phyloP scores from a whole-genome alignment of 2,113 vertebrate species.

The Muscicapa adusta region DNA sequence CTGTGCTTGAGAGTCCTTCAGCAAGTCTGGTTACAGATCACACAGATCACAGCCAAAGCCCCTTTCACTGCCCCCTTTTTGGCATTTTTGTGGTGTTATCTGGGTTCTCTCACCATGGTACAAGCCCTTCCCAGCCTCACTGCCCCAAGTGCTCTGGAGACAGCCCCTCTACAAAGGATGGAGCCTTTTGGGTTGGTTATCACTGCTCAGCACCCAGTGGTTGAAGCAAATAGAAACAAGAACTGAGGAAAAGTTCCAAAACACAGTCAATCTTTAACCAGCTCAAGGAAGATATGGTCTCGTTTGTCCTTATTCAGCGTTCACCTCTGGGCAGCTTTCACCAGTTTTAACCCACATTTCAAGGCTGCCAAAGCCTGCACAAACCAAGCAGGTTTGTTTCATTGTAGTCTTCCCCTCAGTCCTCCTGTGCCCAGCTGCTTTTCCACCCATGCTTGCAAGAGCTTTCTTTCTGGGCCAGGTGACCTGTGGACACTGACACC shows the following conservation, averaged over 20 bases:
- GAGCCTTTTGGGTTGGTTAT: not conserved
- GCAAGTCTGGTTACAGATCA: not conserved
- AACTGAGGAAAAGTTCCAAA: not conserved
- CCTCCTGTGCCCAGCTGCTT: not conserved
- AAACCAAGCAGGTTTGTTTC: not conserved
- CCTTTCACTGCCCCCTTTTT: accelerated
- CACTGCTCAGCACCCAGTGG: not conserved
- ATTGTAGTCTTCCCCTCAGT: not conserved
- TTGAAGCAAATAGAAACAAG: not conserved
- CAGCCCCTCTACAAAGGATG: not conserved
- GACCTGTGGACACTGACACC: not conserved
- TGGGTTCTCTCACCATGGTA: not conserved
- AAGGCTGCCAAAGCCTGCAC: not conserved
- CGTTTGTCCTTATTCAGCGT: not conserved
- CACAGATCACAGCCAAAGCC: accelerated
- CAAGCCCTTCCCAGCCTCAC: not conserved
- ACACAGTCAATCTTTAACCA: not conserved
- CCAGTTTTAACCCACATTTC: not conserved
- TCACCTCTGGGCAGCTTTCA: not conserved
- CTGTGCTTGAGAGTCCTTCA: not conserved
- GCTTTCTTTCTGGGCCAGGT: not conserved
- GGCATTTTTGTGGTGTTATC: accelerated
- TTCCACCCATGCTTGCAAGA: not conserved
- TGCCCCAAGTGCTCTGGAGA: not conserved
- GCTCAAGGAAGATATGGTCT: not conserved